A percentile compares a stretch with the other conserved stretches of the same genome.
phyloP scores from a whole-genome alignment of 2,888 invertebrate genomes.

The Platerodrilus igneus region DNA sequence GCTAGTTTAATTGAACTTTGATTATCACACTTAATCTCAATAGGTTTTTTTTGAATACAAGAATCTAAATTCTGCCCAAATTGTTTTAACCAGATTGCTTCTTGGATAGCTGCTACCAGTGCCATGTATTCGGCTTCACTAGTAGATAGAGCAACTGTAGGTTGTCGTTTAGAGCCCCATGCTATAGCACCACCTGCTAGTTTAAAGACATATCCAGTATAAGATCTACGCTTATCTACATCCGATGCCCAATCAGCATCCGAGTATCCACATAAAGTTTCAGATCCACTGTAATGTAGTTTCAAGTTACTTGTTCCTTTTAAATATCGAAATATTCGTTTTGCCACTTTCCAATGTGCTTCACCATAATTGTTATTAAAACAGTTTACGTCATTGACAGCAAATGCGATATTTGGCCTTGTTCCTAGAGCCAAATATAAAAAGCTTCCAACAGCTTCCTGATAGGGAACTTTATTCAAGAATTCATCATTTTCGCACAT shows the following conservation, averaged over 20 bases:
- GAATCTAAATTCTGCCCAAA: no score
- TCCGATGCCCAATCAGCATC: conserved; percentile 32
- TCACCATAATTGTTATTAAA: background rate
- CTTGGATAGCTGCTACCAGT: conserved; percentile 29
- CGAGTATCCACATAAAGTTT: conserved; percentile 17
- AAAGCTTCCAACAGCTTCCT: no score
- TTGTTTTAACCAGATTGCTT: conserved; percentile 28
- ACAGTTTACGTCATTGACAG: background rate
- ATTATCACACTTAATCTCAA: conserved; percentile 21
- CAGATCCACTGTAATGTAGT: background rate
- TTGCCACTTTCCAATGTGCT: conserved; percentile 1
- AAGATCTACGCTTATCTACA: conserved; percentile 23
- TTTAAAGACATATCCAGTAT: conserved; percentile 4
- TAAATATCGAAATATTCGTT: conserved; percentile 7
- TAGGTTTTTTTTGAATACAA: background rate
- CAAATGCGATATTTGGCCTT: background rate
- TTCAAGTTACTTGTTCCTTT: background rate
- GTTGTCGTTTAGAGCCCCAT: conserved; percentile 22
- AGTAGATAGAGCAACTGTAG: conserved; percentile 33
- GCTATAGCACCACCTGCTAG: conserved; percentile 6
- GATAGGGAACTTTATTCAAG: no score
- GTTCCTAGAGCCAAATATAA: no score
- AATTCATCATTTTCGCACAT: no score
- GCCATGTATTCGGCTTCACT: conserved; percentile 36
- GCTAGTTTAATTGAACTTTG: conserved; percentile 24